Evolutionary conservation across 2,888 invertebrate genomes (phyloP), one percentile per base, ranked within the genome.

Genomic region (Meta bourneti): DNA sequence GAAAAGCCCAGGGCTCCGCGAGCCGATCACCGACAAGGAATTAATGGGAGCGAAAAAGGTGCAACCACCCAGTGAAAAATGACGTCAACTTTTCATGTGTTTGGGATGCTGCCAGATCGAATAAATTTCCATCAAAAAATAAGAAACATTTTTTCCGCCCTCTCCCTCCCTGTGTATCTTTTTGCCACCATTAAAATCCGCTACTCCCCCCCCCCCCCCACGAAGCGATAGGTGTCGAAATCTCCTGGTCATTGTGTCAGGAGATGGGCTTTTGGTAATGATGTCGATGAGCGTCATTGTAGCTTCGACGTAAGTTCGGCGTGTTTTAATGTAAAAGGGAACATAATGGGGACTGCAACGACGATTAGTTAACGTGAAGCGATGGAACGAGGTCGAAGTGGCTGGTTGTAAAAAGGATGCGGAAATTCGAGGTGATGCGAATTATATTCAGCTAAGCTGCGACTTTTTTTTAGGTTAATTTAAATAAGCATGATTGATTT

Each of bases 71-170:
- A 79, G 79, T 90, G 90, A 90, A 90, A 90, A 90, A 90, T 90
- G 90, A 90, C 77, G 84, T 79, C 69, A 74, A 90, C 84, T 85
- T 85, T 61, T 85, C 90, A 83, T 85, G 72, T 85, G 82, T 70
- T 90, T 90, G 90, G 90, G 71, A 61, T 61, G 74, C 61, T 90
- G 84, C 90, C 90, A 90, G 83, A 49, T 72, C 79, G 83, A 84
- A 85, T 90, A 90, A 90, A 90, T 90, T 85, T 90, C 78, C 78
- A 85, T 84, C 79, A 84, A 90, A 90, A 90, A 90, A 85, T 70
- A 81, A 89, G 86, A 20, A 79, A 71, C 78, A 34, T 52, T 86
- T 79, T 85, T 86, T 79, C 71, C 34, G 8, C 72, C 71, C 49
- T 34, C 54, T 48, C 49, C 61, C 80, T 61, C 16, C 16, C 61